Evolutionary conservation across 2,113 vertebrate species (phyloP).

Genomic region (Microcebus ravelobensis): DNA sequence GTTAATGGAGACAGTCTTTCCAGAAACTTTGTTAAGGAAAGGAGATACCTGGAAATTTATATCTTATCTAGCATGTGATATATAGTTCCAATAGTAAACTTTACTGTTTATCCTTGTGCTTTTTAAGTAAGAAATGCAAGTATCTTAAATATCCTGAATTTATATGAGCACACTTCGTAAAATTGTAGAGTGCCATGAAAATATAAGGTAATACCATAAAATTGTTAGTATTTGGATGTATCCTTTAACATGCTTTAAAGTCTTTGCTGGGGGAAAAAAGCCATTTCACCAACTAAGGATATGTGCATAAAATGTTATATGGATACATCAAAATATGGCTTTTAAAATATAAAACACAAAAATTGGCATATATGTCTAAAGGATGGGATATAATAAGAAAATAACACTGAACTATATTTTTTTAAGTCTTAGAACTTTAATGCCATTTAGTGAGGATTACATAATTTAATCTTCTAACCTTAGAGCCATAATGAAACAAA

Average conservation of each 20-base stretch:
- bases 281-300: not conserved
- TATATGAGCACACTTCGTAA: not conserved
- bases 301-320: not conserved
- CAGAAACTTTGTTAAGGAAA: not conserved
- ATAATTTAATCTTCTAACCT: not conserved
- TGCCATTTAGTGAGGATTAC: not conserved
- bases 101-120: not conserved
- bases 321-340: not conserved
- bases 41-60: not conserved
- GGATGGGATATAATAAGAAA: not conserved
- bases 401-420: not conserved
- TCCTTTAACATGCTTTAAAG: not conserved
- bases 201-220: not conserved
- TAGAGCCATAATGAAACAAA: not conserved
- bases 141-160: not conserved
- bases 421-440: not conserved
- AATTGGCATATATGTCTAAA: not conserved
- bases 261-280: not conserved
- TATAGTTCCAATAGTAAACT: not conserved
- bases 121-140: not conserved
- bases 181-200: not conserved
- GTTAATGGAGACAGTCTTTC: not conserved
- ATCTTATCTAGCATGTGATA: not conserved
- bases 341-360: slow-evolving; percentile 15
- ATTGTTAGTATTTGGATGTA: not conserved